A percentile compares a stretch with the other conserved stretches of the same genome.
phyloP scores from a whole-genome alignment of 2,113 vertebrate species.

The Osmerus mordax region DNA sequence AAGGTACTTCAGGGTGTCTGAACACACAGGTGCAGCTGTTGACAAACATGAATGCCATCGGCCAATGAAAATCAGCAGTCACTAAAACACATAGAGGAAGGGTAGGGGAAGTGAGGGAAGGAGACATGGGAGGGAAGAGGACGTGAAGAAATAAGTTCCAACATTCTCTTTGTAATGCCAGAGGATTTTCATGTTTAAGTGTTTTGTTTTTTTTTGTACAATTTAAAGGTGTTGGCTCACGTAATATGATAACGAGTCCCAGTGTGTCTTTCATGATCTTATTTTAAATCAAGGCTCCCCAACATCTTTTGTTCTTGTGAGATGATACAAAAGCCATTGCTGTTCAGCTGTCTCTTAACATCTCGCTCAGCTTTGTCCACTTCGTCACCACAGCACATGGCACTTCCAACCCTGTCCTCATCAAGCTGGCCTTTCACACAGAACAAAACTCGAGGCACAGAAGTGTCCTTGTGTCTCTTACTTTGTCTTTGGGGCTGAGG shows the following conservation, averaged over 20 bases:
- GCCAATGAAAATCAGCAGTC: conserved; percentile 88
- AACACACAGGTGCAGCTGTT: conserved; percentile 85
- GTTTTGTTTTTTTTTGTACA: conserved; percentile 52
- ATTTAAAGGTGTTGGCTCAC: conserved; percentile 17
- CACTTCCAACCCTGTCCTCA: conserved; percentile 24
- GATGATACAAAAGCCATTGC: conserved; percentile 39
- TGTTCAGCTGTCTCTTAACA: conserved; percentile 34
- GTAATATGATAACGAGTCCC: background rate
- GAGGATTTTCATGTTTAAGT: conserved; percentile 47
- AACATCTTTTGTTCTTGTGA: conserved; percentile 11
- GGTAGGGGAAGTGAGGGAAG: conserved; percentile 31
- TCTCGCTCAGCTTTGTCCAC: background rate
- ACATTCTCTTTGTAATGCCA: conserved; percentile 62
- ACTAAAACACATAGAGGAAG: conserved; percentile 85
- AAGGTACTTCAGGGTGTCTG: conserved; percentile 59
- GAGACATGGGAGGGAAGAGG: background rate
- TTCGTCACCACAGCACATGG: conserved; percentile 28
- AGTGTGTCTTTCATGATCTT: background rate
- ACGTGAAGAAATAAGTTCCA: conserved; percentile 56
- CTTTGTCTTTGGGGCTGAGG: conserved; percentile 40
- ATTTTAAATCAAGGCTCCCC: background rate
- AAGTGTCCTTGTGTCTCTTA: conserved; percentile 32
- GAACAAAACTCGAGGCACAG: conserved; percentile 42
- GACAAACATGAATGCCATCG: conserved; percentile 83
- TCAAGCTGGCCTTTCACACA: conserved; percentile 37